phyloP scores from a whole-genome alignment of 2,113 vertebrate species.

The Phalacrocorax carbo region DNA sequence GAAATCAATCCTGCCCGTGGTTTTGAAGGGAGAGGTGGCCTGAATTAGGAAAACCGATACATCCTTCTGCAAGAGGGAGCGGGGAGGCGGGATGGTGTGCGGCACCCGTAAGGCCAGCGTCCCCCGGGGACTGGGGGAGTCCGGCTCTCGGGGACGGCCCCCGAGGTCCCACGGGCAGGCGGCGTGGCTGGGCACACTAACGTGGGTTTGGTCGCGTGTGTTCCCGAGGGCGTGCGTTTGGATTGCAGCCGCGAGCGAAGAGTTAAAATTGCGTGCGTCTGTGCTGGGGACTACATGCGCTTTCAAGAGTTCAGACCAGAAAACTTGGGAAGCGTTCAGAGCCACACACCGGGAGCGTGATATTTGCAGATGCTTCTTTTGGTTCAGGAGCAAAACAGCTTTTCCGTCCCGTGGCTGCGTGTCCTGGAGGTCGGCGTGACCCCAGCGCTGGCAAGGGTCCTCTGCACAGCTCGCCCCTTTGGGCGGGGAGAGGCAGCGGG shows the following conservation, averaged over 20 bases:
- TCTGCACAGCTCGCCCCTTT: rapidly evolving
- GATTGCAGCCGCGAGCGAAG: rapidly evolving
- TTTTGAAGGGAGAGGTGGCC: background rate
- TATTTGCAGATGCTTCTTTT: background rate
- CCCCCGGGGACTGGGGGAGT: background rate
- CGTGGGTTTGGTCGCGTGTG: rapidly evolving
- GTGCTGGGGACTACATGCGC: rapidly evolving
- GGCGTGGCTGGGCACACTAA: rapidly evolving
- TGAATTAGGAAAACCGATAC: background rate
- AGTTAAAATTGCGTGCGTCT: too few relatives aligned
- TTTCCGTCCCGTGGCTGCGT: rapidly evolving
- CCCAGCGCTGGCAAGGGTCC: rapidly evolving
- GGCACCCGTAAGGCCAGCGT: rapidly evolving
- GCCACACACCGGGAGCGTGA: rapidly evolving
- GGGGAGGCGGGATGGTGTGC: background rate
- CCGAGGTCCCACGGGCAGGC: rapidly evolving
- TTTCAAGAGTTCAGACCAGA: background rate
- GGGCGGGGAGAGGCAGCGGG: background rate
- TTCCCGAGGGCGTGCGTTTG: rapidly evolving
- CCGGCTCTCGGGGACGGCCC: background rate
- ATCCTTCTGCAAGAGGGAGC: background rate
- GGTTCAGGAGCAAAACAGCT: background rate
- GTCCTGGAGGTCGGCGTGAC: background rate
- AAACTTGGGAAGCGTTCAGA: background rate
- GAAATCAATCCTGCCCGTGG: background rate